Conservation (phyloP, 2,888 invertebrate genomes). For the Diloba caeruleocephala region DNA sequence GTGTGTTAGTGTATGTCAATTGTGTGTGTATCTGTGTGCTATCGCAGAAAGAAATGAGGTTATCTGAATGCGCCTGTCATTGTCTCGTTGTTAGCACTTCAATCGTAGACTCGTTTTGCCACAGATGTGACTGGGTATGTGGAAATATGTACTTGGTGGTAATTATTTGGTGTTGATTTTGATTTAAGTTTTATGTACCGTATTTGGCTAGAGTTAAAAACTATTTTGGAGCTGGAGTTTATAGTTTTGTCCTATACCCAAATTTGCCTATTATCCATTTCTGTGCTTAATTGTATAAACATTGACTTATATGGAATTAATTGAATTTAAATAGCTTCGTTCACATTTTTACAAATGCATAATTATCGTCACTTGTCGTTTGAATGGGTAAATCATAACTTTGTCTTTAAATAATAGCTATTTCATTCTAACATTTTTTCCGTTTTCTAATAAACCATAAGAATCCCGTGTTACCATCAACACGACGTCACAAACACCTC, state of each 20-base stretch:
- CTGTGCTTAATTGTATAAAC: no score
- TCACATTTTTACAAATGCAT: no score
- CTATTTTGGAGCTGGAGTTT: no score
- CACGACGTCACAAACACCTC: constrained; percentile 24
- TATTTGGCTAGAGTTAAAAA: no score
- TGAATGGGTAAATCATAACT: no score
- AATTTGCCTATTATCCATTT: no score
- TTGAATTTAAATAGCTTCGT: no score
- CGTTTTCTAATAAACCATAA: background rate
- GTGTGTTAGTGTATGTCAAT: constrained; percentile 51
- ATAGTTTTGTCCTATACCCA: no score
- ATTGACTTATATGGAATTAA: no score
- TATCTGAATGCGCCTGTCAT: constrained; percentile 86
- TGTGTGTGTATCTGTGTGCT: constrained; percentile 64
- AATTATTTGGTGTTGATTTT: background rate
- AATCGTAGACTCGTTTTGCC: constrained; percentile 53
- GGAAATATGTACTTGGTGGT: background rate
- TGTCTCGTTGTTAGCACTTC: constrained; percentile 75
- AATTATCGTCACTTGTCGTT: no score
- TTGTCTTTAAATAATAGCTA: no score
- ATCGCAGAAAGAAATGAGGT: constrained; percentile 88
- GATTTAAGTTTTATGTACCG: background rate
- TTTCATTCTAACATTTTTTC: no score
- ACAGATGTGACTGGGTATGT: constrained; percentile 41
- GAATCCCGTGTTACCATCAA: constrained; percentile 7